Conservation (phyloP, 2,113 vertebrate species). For the Propithecus coquereli region DNA sequence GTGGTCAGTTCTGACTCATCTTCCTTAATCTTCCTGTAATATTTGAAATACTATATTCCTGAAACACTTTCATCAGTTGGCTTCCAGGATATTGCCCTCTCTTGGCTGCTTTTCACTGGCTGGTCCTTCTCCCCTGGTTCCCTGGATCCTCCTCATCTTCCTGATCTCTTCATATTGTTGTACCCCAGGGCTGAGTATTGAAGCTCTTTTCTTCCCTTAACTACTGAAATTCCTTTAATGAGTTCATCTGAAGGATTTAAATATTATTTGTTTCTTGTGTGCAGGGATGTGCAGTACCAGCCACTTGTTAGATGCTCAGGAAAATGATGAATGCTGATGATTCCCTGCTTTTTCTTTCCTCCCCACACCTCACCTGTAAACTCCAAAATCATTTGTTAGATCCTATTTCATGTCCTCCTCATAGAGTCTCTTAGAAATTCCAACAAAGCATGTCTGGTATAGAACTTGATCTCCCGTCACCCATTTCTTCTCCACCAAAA, state of each 20-base stretch:
- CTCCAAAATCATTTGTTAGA: background rate
- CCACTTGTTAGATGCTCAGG: background rate
- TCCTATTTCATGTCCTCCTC: background rate
- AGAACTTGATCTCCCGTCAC: background rate
- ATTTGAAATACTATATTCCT: background rate
- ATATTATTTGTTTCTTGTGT: background rate
- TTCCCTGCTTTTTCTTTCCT: background rate
- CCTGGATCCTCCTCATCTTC: background rate
- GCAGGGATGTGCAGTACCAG: too few relatives aligned
- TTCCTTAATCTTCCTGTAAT: background rate
- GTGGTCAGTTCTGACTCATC: background rate
- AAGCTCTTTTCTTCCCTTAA: background rate
- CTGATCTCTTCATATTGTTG: background rate
- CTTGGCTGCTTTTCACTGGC: background rate
- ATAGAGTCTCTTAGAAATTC: background rate
- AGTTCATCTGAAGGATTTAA: background rate
- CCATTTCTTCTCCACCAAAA: background rate
- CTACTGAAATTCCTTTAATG: background rate
- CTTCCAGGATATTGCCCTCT: background rate
- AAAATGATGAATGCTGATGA: background rate
- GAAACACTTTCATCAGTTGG: background rate
- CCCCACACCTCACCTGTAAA: background rate
- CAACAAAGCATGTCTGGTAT: background rate
- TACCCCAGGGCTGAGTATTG: background rate
- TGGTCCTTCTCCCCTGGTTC: background rate